These are phyloP conservation scores for Danio rerio DNA, from an alignment of 2,113 vertebrate genomes.

Conservation along the genomic window GRCz12tu NC_133185.1:35300001-35300500, in stretches of 20 bases:
- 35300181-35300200: constrained; percentile 17
- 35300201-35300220: not conserved
- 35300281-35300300: not conserved
- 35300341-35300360: no score
- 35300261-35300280: not conserved
- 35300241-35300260: not conserved
- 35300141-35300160: constrained; percentile 48
- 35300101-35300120: constrained; percentile 31
- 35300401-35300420: no score
- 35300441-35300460: no score
- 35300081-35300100: constrained; percentile 20
- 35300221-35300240: not conserved
- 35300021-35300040: constrained; percentile 38
- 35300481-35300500: no score
- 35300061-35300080: not conserved
- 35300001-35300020: constrained; percentile 28
- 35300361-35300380: no score
- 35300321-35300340: no score
- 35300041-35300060: not conserved
- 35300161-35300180: constrained; percentile 50
- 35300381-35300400: no score
- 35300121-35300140: constrained; percentile 40
- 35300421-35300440: no score
- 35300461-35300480: no score
- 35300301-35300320: no score